phyloP scores from a whole-genome alignment of 2,797 vertebrate genomes.

The Schizothorax lantsangensis region DNA sequence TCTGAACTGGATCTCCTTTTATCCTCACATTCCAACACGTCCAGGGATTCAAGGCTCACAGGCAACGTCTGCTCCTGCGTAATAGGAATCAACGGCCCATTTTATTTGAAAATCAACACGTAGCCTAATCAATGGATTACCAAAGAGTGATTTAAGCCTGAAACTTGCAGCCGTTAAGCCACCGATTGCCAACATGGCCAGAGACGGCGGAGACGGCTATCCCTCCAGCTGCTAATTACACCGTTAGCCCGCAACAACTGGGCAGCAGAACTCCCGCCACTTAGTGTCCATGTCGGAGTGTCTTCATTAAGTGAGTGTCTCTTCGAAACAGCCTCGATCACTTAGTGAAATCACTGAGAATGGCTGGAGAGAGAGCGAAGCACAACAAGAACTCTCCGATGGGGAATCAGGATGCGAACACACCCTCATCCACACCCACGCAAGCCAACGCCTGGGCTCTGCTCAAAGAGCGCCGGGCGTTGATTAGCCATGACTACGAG shows the following conservation, averaged over 20 bases:
- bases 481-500: conserved; percentile 84
- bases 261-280: conserved; percentile 34
- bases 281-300: conserved; percentile 15
- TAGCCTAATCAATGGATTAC: conserved; percentile 15
- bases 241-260: conserved; percentile 46
- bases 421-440: conserved; percentile 55
- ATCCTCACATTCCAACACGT: conserved; percentile 32
- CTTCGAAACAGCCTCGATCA: conserved; percentile 39
- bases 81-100: background rate
- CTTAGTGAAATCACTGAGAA: conserved; percentile 6
- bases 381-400: conserved; percentile 15
- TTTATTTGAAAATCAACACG: conserved; percentile 5
- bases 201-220: conserved; percentile 2
- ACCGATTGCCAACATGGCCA: background rate
- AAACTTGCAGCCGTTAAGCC: background rate
- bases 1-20: conserved; percentile 42
- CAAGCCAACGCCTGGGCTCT: conserved; percentile 57
- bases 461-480: conserved; percentile 72
- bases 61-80: conserved; percentile 7
- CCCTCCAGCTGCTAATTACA: conserved; percentile 51
- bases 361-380: background rate
- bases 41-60: conserved; percentile 46
- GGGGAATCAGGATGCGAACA: conserved; percentile 32
- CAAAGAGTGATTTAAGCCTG: background rate
- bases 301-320: conserved; percentile 46